Evolutionary conservation across 1,140 invertebrate genomes (phyloP).

Genomic region (Sesamia nonagrioides): DNA sequence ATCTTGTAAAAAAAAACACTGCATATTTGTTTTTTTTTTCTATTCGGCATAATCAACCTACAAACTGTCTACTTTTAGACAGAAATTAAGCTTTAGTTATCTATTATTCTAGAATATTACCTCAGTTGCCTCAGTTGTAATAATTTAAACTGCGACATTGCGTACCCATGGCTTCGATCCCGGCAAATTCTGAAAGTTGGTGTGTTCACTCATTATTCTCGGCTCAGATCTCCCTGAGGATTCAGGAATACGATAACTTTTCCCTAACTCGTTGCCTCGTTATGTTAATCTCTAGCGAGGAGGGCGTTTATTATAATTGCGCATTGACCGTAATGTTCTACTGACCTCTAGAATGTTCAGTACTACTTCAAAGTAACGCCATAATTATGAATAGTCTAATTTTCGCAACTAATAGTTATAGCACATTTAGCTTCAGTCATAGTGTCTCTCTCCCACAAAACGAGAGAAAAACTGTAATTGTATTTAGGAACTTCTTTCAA

Average conservation of each 20-base stretch:
- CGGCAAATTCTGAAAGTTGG: conserved; percentile 50
- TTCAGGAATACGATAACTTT: conserved; percentile 58
- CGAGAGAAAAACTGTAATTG: conserved; percentile 26
- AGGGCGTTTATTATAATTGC: conserved; percentile 53
- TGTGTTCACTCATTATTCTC: conserved; percentile 58
- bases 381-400: neutral
- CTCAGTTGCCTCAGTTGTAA: neutral
- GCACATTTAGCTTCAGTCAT: neutral
- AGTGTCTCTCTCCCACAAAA: neutral
- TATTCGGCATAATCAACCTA: too few species aligned
- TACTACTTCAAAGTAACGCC: neutral
- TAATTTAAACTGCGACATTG: conserved; percentile 34
- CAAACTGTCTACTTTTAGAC: neutral
- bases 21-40: too few species aligned
- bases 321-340: conserved; percentile 48
- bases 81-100: neutral
- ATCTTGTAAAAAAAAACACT: too few species aligned
- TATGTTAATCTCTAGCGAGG: conserved; percentile 61
- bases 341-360: conserved; percentile 20
- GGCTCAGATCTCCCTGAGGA: conserved; percentile 48
- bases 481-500: conserved; percentile 34
- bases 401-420: neutral
- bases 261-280: conserved; percentile 64
- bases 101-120: neutral
- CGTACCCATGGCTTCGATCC: conserved; percentile 37